Percentiles rank a stretch among this genome's conserved stretches.
Conservation (phyloP, 1,140 invertebrate species). For the Lasioglossum albipes region DNA sequence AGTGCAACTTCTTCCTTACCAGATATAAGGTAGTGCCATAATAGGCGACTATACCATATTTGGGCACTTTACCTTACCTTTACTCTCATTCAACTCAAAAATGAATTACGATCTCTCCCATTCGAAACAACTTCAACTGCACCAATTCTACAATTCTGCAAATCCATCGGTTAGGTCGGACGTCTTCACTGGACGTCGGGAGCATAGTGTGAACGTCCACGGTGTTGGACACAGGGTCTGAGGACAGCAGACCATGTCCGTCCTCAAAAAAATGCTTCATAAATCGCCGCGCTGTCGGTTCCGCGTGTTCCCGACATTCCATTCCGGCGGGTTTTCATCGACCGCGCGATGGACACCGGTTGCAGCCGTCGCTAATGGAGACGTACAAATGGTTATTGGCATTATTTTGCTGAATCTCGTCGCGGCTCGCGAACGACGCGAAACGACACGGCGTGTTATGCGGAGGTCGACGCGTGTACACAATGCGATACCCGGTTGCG, state of each 20-base stretch:
- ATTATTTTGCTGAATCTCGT: constrained; percentile 14
- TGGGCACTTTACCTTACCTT: too few species aligned
- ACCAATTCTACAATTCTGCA: too few species aligned
- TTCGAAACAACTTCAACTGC: too few species aligned
- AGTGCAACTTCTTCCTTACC: too few species aligned
- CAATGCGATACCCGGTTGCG: background rate
- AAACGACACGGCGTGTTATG: constrained; percentile 1
- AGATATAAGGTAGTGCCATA: too few species aligned
- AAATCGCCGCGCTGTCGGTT: constrained; percentile 33
- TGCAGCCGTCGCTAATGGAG: constrained; percentile 30
- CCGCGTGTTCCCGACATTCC: constrained; percentile 35
- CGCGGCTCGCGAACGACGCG: background rate
- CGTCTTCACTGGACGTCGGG: too few species aligned
- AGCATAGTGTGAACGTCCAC: too few species aligned
- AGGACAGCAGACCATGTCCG: constrained; percentile 5
- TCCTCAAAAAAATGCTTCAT: constrained; percentile 14
- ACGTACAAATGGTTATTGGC: constrained; percentile 37
- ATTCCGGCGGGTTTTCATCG: constrained; percentile 28
- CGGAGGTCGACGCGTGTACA: constrained; percentile 2
- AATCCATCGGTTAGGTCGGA: too few species aligned
- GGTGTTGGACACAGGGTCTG: too few species aligned
- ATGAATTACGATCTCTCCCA: too few species aligned
- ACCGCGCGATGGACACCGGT: constrained; percentile 15
- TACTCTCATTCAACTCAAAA: too few species aligned
- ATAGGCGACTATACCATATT: too few species aligned